A percentile compares a stretch with the other conserved stretches of the same genome.
Conservation (phyloP, 2,888 invertebrate genomes). For the Zonitis immaculata region DNA sequence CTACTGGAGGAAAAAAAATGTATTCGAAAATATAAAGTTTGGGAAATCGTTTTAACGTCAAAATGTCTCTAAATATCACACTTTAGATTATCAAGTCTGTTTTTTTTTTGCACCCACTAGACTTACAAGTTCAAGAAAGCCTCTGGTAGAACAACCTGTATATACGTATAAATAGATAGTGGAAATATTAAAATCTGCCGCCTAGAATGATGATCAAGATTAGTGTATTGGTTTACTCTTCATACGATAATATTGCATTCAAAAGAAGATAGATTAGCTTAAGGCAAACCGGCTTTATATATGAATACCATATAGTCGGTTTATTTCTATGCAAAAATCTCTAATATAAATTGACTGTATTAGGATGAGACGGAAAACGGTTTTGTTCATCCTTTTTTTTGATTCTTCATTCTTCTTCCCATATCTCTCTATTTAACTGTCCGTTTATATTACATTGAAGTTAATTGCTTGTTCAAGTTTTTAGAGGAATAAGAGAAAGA, state of each 20-base stretch:
- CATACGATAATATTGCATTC: constrained; percentile 18
- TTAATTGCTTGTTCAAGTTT: neutral
- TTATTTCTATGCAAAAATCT: constrained; percentile 11
- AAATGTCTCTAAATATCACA: no score
- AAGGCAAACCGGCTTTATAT: constrained; percentile 18
- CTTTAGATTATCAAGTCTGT: no score
- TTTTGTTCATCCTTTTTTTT: constrained; percentile 1
- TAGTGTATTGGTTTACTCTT: constrained; percentile 17
- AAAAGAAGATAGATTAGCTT: constrained; percentile 20
- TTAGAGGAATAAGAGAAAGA: no score
- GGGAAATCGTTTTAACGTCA: no score
- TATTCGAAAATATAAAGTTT: no score
- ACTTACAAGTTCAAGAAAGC: no score
- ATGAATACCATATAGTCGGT: constrained; percentile 14
- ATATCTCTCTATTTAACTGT: no score
- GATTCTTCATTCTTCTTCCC: constrained; percentile 1
- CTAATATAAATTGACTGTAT: constrained; percentile 17
- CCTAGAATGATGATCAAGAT: constrained; percentile 18
- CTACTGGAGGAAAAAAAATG: no score
- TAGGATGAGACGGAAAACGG: constrained; percentile 8
- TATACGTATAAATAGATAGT: no score
- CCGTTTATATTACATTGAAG: neutral
- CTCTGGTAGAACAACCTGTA: no score
- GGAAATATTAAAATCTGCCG: constrained; percentile 4
- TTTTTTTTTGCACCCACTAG: no score